These are phyloP conservation scores for Synanthedon formicaeformis DNA, from an alignment of 2,888 invertebrate genomes.

Conservation along the genomic window DNA sequence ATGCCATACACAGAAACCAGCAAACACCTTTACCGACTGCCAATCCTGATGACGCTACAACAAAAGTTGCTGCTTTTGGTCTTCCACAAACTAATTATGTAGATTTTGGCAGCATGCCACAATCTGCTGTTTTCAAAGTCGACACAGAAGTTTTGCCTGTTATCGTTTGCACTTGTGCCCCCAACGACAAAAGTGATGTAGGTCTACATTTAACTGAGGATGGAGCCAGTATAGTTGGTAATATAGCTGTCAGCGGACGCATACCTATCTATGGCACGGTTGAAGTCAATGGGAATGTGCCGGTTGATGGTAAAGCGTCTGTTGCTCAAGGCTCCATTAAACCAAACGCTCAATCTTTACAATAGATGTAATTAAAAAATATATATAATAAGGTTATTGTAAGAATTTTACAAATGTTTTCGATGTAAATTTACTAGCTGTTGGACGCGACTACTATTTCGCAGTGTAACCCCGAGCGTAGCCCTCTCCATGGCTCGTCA, in stretches of 20 bases:
- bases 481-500: too few species aligned
- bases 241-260: conserved; percentile 32
- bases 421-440: too few species aligned
- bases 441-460: too few species aligned
- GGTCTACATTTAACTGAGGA: neutral
- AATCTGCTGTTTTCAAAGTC: neutral
- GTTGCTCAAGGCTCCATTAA: conserved; percentile 22
- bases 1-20: neutral
- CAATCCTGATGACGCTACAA: neutral
- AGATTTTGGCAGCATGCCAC: neutral
- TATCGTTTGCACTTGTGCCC: neutral
- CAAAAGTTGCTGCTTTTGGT: too few species aligned
- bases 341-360: neutral
- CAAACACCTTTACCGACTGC: neutral
- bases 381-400: too few species aligned
- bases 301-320: conserved; percentile 28
- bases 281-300: conserved; percentile 31
- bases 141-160: neutral
- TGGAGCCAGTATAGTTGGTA: conserved; percentile 16
- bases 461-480: too few species aligned
- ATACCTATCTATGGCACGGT: conserved; percentile 41
- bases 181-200: neutral
- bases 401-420: too few species aligned
- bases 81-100: neutral
- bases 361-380: too few species aligned